Percentiles rank a stretch among this genome's conserved stretches.
phyloP scores from a whole-genome alignment of 1,140 invertebrate species.

The Parasteatoda tepidariorum region DNA sequence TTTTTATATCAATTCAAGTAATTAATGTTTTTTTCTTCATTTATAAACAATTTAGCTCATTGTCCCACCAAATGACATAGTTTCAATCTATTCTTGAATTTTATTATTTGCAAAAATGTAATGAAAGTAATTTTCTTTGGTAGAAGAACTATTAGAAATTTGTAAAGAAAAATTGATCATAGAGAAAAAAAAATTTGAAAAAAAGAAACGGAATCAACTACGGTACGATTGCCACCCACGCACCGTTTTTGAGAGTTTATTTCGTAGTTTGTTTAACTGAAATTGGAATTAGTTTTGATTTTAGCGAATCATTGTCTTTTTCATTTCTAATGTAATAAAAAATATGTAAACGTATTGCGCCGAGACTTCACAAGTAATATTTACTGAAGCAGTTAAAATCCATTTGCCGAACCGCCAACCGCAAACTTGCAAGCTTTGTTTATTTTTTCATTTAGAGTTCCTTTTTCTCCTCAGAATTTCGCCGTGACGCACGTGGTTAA shows the following conservation, averaged over 20 bases:
- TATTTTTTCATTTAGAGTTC: background rate
- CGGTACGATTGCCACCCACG: background rate
- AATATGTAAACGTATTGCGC: background rate
- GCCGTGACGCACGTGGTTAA: background rate
- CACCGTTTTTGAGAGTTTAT: background rate
- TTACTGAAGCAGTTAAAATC: background rate
- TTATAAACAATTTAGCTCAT: too few species aligned
- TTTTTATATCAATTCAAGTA: too few species aligned
- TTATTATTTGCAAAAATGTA: too few species aligned
- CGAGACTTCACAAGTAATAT: background rate
- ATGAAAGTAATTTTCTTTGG: too few species aligned
- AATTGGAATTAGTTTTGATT: background rate
- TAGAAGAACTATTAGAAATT: too few species aligned
- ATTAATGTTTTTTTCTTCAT: too few species aligned
- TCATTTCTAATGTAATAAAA: background rate
- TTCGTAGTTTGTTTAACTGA: background rate
- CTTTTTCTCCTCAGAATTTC: background rate
- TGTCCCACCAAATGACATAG: too few species aligned
- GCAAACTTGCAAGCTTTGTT: background rate
- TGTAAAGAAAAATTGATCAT: too few species aligned
- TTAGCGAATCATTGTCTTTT: background rate
- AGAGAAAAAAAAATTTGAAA: too few species aligned
- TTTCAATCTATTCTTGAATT: too few species aligned
- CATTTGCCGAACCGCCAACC: background rate
- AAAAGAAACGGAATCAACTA: background rate